Conservation (phyloP, 2,113 vertebrate genomes). For the Tragelaphus strepsiceros region DNA sequence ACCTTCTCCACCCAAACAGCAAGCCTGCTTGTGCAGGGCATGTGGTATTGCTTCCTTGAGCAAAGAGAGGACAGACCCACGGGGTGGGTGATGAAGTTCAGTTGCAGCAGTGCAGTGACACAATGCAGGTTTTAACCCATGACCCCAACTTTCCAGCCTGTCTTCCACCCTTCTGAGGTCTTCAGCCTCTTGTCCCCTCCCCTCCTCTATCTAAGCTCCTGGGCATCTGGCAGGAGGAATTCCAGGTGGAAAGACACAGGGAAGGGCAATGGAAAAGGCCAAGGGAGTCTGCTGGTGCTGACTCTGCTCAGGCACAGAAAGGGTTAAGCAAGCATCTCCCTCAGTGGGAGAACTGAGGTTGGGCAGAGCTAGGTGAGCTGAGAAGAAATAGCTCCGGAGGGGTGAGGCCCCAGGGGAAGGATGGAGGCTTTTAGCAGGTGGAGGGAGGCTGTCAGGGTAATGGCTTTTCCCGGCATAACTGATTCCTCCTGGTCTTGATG, state of each 20-base stretch:
- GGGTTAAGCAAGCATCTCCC: slow-evolving; percentile 16
- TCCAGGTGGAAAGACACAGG: background rate
- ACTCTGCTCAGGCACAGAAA: background rate
- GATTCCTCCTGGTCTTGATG: slow-evolving; percentile 11
- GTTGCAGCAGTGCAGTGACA: background rate
- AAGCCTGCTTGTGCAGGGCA: background rate
- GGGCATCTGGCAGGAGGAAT: background rate
- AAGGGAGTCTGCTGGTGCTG: background rate
- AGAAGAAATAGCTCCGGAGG: background rate
- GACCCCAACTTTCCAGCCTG: background rate
- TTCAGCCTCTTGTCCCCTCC: background rate
- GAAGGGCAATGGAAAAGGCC: background rate
- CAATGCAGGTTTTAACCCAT: background rate
- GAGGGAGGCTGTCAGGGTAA: slow-evolving; percentile 50
- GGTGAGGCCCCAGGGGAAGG: background rate
- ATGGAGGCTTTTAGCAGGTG: slow-evolving; percentile 64
- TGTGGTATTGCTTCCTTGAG: background rate
- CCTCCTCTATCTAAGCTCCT: background rate
- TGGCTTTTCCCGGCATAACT: slow-evolving; percentile 65
- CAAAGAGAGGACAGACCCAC: background rate
- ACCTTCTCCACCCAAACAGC: background rate
- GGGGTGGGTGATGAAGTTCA: background rate
- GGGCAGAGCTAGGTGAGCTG: background rate
- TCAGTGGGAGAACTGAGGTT: background rate
- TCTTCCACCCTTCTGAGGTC: background rate